phyloP scores from a whole-genome alignment of 1,140 invertebrate genomes.

The Pseudomyrmex cubaensis region DNA sequence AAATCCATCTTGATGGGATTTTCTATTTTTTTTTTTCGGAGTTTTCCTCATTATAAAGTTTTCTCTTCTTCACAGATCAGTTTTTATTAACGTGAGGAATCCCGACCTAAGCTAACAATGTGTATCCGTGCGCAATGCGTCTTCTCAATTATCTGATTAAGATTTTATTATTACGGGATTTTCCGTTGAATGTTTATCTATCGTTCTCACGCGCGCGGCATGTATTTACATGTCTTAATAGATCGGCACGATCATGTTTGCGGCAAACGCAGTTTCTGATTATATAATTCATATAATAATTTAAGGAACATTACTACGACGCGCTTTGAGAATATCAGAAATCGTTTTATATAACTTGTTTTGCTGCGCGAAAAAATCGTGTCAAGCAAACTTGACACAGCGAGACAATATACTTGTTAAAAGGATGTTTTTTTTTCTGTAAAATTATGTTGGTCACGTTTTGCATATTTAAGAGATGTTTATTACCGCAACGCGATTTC shows the following conservation, averaged over 20 bases:
- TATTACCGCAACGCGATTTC: background rate
- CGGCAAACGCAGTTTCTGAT: conserved; percentile 30
- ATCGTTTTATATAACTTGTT: conserved; percentile 56
- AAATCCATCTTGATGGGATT: background rate
- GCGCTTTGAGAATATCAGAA: conserved; percentile 9
- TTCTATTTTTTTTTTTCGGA: too few species aligned
- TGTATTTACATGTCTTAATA: background rate
- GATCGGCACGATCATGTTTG: background rate
- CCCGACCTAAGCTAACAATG: background rate
- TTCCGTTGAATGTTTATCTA: conserved; percentile 22
- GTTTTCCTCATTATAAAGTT: background rate
- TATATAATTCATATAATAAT: conserved; percentile 50
- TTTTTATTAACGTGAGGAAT: background rate
- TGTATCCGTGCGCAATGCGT: background rate
- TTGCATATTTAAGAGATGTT: background rate
- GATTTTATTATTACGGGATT: conserved; percentile 1
- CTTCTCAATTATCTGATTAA: background rate
- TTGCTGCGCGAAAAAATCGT: conserved; percentile 44
- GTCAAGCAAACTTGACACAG: background rate
- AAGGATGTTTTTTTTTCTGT: background rate
- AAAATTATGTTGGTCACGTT: conserved; percentile 7
- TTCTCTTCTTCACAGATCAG: background rate
- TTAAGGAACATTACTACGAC: conserved; percentile 60
- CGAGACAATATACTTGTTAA: background rate
- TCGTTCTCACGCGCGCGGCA: background rate